phyloP scores from a whole-genome alignment of 2,797 vertebrate species.

The Lacerta viridis region DNA sequence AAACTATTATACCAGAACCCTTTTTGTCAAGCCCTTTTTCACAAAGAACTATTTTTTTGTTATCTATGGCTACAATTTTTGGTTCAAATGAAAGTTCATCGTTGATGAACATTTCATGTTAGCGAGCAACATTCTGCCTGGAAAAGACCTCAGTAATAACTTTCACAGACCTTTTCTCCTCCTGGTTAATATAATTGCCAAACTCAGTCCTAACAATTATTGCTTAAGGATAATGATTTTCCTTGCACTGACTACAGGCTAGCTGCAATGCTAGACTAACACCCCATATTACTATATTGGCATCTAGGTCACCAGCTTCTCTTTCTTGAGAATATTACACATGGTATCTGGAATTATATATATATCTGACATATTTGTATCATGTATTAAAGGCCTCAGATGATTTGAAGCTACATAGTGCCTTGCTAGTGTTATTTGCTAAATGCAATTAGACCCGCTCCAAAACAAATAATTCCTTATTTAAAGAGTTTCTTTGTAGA shows the following conservation, averaged over 20 bases:
- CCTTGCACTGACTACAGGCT: constrained; percentile 3
- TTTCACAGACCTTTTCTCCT: constrained; percentile 2
- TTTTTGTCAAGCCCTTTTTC: constrained; percentile 13
- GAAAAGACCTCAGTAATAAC: background rate
- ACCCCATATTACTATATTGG: background rate
- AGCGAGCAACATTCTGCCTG: background rate
- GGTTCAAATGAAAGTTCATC: constrained; percentile 1
- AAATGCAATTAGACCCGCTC: background rate
- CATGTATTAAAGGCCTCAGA: background rate
- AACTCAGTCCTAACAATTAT: constrained; percentile 6
- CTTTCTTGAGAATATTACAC: constrained; percentile 6
- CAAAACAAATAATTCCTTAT: background rate
- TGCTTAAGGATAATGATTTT: background rate
- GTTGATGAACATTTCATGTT: background rate
- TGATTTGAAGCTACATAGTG: background rate
- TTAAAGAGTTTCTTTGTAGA: background rate
- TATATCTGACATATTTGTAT: background rate
- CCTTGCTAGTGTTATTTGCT: background rate
- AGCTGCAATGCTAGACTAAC: background rate
- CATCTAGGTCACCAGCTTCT: background rate
- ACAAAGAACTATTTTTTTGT: constrained; percentile 1
- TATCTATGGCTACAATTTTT: background rate
- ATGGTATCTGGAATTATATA: background rate
- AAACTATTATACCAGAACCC: constrained; percentile 27
- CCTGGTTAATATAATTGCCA: constrained; percentile 5